Evolutionary conservation across 2,113 vertebrate species (phyloP), one percentile per base, ranked within the genome.

Genomic region (Marcusenius ussheri): DNA sequence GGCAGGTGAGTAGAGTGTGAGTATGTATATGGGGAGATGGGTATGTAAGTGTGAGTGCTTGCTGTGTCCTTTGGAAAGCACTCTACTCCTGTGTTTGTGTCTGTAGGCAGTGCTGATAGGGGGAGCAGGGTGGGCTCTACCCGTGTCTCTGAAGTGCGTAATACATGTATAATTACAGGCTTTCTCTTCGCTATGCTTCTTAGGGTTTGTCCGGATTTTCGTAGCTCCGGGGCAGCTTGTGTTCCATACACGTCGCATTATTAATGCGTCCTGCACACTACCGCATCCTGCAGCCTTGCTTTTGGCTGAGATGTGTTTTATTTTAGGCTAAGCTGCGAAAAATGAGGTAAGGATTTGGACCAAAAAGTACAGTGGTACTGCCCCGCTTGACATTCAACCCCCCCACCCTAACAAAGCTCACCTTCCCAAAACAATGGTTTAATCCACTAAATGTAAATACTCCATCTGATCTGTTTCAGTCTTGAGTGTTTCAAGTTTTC

Each of bases 151-250:
- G 70, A 77, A 77, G 70, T 83, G 19, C 19, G 2, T 83, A 83
- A 83, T 83, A 83, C 39, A 19, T 89, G n/a, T 51, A 83, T 83
- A 89, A 84, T 56, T 89, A 83, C 35, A 89, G 47, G 0, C 27
- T 83, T 83, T 13, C 39, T 31, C 13, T 42, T 13, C 31, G 21
- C 58, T 45, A 21, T 87, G 84, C 86, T 39, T 53, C 86, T 56
- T 15, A 58, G 17, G 49, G 51, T 31, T 19, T 24, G 45, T 35
- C 24, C 49, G 50, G 85, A 87, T 21, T 53, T 11, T 17, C 2
- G 13, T 35, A 50, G 50, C 85, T 56, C 31, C 2, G 7, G 31
- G 47, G 47, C 85, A 58, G 51, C 39, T 5, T 21, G 35, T 11
- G 6, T 58, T 62, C 87, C 27, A 21, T 42, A n/a, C 11, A 15